phyloP scores from a whole-genome alignment of 2,113 vertebrate species.

The Microcebus murinus region DNA sequence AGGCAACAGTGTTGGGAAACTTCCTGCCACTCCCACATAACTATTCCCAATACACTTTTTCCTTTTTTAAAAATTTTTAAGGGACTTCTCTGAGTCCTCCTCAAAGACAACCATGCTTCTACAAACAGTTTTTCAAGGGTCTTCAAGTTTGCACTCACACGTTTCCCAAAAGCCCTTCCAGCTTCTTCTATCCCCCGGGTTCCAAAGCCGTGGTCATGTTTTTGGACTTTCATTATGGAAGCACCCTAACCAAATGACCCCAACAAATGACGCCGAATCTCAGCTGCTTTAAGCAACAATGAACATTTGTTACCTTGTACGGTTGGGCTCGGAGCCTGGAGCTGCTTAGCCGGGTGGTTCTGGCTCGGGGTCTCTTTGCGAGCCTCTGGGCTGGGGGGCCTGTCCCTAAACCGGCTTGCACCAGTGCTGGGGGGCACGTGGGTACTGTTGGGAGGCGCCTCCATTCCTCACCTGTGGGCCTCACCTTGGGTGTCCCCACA shows the following conservation, averaged over 20 bases:
- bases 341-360: too few species aligned
- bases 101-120: neutral
- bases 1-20: neutral
- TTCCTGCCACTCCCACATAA: neutral
- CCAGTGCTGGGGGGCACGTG: too few species aligned
- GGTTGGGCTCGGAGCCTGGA: too few species aligned
- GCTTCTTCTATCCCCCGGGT: neutral
- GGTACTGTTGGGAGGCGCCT: neutral
- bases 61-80: neutral
- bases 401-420: fast-evolving
- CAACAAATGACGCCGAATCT: neutral
- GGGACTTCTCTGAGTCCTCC: neutral
- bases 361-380: too few species aligned
- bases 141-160: neutral
- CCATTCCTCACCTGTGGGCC: neutral
- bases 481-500: neutral
- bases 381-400: too few species aligned
- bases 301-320: too few species aligned
- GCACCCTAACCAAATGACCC: neutral
- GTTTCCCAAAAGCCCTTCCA: neutral
- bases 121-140: neutral
- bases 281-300: neutral
- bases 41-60: neutral
- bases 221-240: neutral
- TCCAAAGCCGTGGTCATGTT: neutral